A percentile compares a stretch with the other conserved stretches of the same genome.
Evolutionary conservation across 2,797 vertebrate species (phyloP).

Genomic region (Falco berigora): DNA sequence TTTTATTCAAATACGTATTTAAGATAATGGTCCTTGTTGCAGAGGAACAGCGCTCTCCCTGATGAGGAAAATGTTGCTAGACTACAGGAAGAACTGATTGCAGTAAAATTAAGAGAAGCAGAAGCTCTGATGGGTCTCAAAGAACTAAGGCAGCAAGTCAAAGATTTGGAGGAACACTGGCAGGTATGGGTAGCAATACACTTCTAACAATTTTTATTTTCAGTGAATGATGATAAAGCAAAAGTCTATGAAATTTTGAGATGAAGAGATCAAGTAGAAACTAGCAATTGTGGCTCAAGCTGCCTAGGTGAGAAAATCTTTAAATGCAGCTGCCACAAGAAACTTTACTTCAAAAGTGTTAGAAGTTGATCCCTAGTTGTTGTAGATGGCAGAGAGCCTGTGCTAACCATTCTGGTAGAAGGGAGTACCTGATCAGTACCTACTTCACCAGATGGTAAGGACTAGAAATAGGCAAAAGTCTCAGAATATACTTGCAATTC

Average conservation of each 20-base stretch:
- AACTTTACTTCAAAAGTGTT: background rate
- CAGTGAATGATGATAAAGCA: background rate
- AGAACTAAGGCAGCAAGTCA: slow-evolving; percentile 90
- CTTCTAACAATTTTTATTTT: background rate
- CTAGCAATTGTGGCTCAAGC: background rate
- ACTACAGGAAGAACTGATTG: slow-evolving; percentile 94
- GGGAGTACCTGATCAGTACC: background rate
- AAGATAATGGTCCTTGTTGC: slow-evolving; percentile 44
- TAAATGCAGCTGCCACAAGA: background rate
- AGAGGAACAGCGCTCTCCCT: slow-evolving; percentile 91
- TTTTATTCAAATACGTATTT: background rate
- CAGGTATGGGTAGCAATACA: slow-evolving; percentile 76
- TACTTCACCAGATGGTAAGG: background rate
- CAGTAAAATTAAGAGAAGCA: slow-evolving; percentile 91
- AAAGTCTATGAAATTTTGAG: background rate
- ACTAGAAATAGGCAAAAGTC: background rate
- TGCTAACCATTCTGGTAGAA: background rate
- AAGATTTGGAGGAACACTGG: slow-evolving; percentile 96
- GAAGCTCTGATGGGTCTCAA: slow-evolving; percentile 91
- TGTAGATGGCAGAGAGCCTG: background rate
- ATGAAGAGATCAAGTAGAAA: background rate
- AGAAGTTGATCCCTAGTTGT: background rate
- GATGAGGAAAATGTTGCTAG: slow-evolving; percentile 94
- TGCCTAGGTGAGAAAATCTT: background rate
- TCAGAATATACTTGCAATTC: background rate